Percentiles rank a stretch among this genome's conserved stretches.
Conservation (phyloP, 2,797 vertebrate species). For the Xerus rutilus region DNA sequence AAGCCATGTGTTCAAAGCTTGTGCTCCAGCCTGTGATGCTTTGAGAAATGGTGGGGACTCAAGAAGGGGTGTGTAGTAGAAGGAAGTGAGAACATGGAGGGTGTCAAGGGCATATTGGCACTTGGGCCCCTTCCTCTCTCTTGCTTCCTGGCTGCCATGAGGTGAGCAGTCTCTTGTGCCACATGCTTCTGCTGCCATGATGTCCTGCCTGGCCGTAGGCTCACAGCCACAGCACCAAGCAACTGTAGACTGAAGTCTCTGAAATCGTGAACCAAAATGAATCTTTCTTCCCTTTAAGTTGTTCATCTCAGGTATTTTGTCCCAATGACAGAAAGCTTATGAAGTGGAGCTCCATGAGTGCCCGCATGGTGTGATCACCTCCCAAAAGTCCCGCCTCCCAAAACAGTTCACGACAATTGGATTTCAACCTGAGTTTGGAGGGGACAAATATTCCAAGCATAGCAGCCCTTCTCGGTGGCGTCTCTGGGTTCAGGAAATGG, state of each 20-base stretch:
- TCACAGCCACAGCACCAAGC: too few species aligned
- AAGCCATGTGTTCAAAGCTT: accelerated
- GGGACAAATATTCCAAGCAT: background rate
- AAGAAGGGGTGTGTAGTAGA: background rate
- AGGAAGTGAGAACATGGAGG: background rate
- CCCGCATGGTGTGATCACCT: background rate
- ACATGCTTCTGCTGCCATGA: background rate
- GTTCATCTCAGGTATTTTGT: background rate
- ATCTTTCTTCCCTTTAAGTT: too few species aligned
- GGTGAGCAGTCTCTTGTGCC: background rate
- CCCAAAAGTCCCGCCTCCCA: background rate
- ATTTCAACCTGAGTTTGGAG: background rate
- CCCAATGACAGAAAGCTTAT: background rate
- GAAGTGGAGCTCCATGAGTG: background rate
- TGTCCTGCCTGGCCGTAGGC: too few species aligned
- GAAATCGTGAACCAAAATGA: too few species aligned
- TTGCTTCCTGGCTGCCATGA: background rate
- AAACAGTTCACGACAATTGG: background rate
- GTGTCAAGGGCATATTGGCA: too few species aligned
- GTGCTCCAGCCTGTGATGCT: background rate
- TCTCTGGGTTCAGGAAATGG: background rate
- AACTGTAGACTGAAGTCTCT: background rate
- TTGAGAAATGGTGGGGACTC: background rate
- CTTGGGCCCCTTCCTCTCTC: background rate
- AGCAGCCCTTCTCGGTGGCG: background rate